phyloP scores from a whole-genome alignment of 2,888 invertebrate genomes.

The Oxyscelio sp. region DNA sequence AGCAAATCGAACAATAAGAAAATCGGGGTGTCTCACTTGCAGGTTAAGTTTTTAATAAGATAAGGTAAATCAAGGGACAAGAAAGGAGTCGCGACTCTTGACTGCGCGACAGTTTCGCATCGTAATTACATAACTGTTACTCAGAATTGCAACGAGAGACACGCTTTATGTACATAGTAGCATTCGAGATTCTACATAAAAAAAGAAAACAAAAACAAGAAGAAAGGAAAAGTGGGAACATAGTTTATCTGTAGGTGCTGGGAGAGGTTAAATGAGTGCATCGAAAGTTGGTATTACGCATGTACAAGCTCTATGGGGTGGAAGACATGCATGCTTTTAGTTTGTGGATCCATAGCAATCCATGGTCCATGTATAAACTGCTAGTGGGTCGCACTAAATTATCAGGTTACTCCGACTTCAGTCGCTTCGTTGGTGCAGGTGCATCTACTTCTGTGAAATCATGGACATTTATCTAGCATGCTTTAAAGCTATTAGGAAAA shows the following conservation, averaged over 20 bases:
- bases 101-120: too few relatives aligned
- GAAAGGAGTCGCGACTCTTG: too few relatives aligned
- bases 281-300: slow-evolving; percentile 54
- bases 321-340: slow-evolving; percentile 66
- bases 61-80: too few relatives aligned
- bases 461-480: slow-evolving; percentile 69
- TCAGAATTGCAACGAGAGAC: too few relatives aligned
- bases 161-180: too few relatives aligned
- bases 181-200: slow-evolving; percentile 55
- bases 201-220: background rate
- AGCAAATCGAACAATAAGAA: too few relatives aligned
- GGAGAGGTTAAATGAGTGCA: slow-evolving; percentile 22
- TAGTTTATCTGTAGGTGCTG: too few relatives aligned
- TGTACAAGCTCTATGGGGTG: slow-evolving; percentile 69
- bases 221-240: background rate
- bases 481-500: slow-evolving; percentile 16
- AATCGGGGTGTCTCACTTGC: too few relatives aligned
- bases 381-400: slow-evolving; percentile 39
- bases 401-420: slow-evolving; percentile 70
- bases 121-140: too few relatives aligned
- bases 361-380: slow-evolving; percentile 69
- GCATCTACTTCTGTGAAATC: slow-evolving; percentile 80
- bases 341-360: slow-evolving; percentile 63
- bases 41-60: too few relatives aligned
- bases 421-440: slow-evolving; percentile 78